Evolutionary conservation across 1,140 invertebrate genomes (phyloP).

Genomic region (Euborellia annulipes): DNA sequence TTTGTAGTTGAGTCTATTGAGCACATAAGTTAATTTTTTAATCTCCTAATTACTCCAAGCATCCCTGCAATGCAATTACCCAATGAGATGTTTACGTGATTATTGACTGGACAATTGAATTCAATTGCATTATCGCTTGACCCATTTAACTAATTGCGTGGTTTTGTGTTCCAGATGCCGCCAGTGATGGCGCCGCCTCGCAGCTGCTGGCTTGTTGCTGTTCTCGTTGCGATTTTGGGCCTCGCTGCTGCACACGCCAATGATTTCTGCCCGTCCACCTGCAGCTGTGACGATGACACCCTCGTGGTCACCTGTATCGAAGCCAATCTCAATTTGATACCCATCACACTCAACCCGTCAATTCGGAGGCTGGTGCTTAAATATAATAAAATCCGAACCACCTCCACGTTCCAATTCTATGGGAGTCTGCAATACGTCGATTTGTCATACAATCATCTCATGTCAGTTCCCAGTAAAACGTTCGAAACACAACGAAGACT

Average conservation of each 20-base stretch:
- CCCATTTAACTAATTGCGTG: no score
- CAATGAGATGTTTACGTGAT: no score
- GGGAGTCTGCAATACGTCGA: slow-evolving; percentile 66
- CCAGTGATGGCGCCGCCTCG: background rate
- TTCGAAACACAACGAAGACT: slow-evolving; percentile 66
- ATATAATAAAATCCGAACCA: slow-evolving; percentile 18
- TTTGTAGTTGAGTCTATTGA: no score
- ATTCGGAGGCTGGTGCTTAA: slow-evolving; percentile 66
- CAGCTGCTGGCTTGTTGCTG: slow-evolving; percentile 20
- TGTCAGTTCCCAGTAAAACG: slow-evolving; percentile 57
- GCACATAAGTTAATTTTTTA: no score
- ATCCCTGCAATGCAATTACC: no score
- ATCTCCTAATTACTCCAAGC: no score
- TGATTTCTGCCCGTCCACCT: slow-evolving; percentile 55
- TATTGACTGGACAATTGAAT: no score
- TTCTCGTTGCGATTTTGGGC: slow-evolving; percentile 21
- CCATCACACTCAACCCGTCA: slow-evolving; percentile 78
- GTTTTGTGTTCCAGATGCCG: no score
- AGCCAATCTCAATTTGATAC: slow-evolving; percentile 71
- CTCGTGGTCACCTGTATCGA: slow-evolving; percentile 72
- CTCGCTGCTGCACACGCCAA: slow-evolving; percentile 19
- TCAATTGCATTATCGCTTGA: no score
- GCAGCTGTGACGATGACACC: slow-evolving; percentile 74
- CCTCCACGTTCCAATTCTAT: slow-evolving; percentile 70
- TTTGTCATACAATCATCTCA: slow-evolving; percentile 64